A percentile compares a stretch with the other conserved stretches of the same genome.
phyloP scores from a whole-genome alignment of 1,140 invertebrate genomes.

The Aphelenchoides fujianensis region DNA sequence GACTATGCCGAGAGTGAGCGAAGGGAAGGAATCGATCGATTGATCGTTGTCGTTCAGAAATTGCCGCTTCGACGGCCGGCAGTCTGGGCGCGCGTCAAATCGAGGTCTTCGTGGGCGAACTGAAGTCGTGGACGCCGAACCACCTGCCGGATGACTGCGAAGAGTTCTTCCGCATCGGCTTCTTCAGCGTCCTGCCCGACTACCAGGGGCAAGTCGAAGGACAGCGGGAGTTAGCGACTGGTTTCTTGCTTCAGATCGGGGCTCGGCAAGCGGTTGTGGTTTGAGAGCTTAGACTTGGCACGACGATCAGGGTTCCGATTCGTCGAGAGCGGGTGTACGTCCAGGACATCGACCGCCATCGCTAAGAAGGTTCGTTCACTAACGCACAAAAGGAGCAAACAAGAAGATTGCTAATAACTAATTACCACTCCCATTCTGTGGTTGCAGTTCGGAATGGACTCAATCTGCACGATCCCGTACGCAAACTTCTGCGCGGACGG shows the following conservation, averaged over 20 bases:
- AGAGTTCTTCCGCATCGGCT: conserved; percentile 15
- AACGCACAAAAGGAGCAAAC: no score
- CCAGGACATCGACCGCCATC: neutral
- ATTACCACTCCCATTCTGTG: no score
- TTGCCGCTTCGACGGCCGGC: neutral
- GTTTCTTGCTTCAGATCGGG: neutral
- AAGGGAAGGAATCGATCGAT: neutral
- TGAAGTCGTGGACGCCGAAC: conserved; percentile 6
- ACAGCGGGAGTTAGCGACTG: neutral
- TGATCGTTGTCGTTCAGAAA: neutral
- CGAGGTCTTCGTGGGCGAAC: neutral
- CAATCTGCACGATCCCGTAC: no score
- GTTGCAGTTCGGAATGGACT: no score
- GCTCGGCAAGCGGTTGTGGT: conserved; percentile 3
- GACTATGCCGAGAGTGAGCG: neutral
- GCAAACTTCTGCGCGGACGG: no score
- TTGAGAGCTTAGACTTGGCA: neutral
- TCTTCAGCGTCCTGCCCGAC: neutral
- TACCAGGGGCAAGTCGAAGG: neutral
- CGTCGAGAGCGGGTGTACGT: neutral
- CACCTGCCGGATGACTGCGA: conserved; percentile 1
- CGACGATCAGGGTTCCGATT: neutral
- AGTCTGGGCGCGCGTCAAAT: neutral
- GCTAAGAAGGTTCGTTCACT: conserved; percentile 8
- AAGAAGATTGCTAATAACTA: no score